phyloP scores from a whole-genome alignment of 2,113 vertebrate species.

The Ictidomys tridecemlineatus region DNA sequence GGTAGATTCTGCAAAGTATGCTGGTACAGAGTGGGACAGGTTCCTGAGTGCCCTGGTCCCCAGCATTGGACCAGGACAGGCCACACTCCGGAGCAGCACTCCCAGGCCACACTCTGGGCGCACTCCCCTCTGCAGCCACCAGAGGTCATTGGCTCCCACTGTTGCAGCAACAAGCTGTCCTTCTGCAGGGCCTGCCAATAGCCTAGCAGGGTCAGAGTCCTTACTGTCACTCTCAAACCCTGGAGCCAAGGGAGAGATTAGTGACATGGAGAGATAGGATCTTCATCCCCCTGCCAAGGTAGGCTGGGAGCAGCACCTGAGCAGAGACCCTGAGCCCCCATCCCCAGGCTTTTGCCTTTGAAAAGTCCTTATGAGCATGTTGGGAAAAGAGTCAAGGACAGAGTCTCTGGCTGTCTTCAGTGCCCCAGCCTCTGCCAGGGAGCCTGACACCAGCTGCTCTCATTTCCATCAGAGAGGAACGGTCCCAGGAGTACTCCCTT shows the following conservation, averaged over 20 bases:
- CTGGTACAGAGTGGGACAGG: neutral
- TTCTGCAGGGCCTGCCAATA: neutral
- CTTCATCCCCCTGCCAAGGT: neutral
- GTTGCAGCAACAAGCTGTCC: neutral
- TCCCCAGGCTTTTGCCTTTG: neutral
- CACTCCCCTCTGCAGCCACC: slow-evolving; percentile 59
- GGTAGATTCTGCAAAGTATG: neutral
- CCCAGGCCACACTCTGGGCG: neutral
- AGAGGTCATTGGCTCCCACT: slow-evolving; percentile 74
- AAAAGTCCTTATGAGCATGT: neutral
- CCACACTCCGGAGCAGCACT: neutral
- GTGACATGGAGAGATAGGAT: neutral
- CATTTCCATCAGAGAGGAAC: neutral
- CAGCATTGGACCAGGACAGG: neutral
- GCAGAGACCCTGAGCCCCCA: neutral
- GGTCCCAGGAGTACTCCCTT: neutral
- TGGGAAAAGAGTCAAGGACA: neutral
- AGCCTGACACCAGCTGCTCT: neutral
- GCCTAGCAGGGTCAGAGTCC: neutral
- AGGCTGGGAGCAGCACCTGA: neutral
- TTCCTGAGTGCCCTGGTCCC: neutral
- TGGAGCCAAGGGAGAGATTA: neutral
- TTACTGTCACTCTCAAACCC: neutral
- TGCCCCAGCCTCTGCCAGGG: neutral
- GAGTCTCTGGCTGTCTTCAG: neutral